Conservation (phyloP, 2,888 invertebrate genomes). For the Tachina fera region DNA sequence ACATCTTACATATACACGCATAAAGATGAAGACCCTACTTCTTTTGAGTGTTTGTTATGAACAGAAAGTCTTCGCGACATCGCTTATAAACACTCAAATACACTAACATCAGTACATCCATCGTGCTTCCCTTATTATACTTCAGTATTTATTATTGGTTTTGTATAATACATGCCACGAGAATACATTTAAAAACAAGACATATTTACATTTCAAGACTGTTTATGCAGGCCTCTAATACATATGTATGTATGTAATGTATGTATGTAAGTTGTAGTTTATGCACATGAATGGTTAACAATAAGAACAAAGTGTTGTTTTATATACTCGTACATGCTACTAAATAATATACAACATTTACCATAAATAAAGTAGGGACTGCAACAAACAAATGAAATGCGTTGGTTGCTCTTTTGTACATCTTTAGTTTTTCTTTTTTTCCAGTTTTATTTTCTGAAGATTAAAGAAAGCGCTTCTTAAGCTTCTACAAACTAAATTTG, state of each 20-base stretch:
- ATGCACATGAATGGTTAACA: conserved; percentile 4
- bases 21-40: too few relatives aligned
- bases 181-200: too few relatives aligned
- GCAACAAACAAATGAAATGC: conserved; percentile 15
- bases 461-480: conserved; percentile 21
- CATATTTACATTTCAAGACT: too few relatives aligned
- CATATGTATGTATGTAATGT: not conserved
- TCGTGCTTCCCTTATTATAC: too few relatives aligned
- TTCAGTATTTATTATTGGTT: too few relatives aligned
- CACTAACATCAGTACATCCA: too few relatives aligned
- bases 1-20: too few relatives aligned
- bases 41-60: too few relatives aligned
- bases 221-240: too few relatives aligned
- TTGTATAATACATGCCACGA: too few relatives aligned
- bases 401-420: not conserved
- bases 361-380: conserved; percentile 57
- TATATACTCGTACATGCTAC: conserved; percentile 24
- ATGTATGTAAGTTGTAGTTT: not conserved
- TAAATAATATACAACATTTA: conserved; percentile 30
- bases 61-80: too few relatives aligned
- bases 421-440: not conserved
- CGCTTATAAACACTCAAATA: too few relatives aligned
- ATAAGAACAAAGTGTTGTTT: conserved; percentile 41
- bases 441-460: not conserved
- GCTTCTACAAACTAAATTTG: conserved; percentile 12